A percentile compares a stretch with the other conserved stretches of the same genome.
These are phyloP conservation scores for Cyprinella venusta DNA, from an alignment of 2,797 vertebrate genomes.

Conservation along the genomic window DNA sequence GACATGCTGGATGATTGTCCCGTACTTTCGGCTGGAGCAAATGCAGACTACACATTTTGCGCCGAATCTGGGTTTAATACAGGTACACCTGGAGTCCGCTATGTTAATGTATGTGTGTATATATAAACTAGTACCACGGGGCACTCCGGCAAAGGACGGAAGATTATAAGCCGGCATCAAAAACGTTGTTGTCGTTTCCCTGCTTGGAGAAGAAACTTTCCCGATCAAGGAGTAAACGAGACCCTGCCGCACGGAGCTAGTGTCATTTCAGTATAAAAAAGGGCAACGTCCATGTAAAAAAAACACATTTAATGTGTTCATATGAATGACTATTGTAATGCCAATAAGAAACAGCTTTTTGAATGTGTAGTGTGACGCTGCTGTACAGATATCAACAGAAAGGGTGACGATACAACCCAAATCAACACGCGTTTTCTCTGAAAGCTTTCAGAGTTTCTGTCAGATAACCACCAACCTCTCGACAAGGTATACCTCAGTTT, in stretches of 20 bases:
- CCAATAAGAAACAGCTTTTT: constrained; percentile 93
- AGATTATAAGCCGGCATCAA: constrained; percentile 48
- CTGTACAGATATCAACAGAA: constrained; percentile 83
- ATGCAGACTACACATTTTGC: constrained; percentile 30
- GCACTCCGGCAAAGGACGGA: constrained; percentile 45
- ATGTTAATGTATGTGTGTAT: constrained; percentile 43
- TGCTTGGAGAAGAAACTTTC: constrained; percentile 64
- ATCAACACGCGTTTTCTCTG: constrained; percentile 51
- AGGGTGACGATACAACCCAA: constrained; percentile 64
- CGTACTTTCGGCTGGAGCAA: constrained; percentile 21
- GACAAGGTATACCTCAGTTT: constrained; percentile 97
- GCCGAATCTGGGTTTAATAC: constrained; percentile 36
- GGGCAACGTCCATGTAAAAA: constrained; percentile 55
- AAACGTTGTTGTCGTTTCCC: constrained; percentile 60
- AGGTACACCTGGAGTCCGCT: constrained; percentile 23
- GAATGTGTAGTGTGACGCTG: constrained; percentile 94
- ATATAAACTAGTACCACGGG: constrained; percentile 36
- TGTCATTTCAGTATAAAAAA: constrained; percentile 85
- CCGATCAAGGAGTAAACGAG: constrained; percentile 40
- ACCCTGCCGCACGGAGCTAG: constrained; percentile 70
- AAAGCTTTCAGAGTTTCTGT: constrained; percentile 82
- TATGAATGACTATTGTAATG: constrained; percentile 89
- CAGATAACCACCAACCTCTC: constrained; percentile 82
- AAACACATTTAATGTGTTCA: constrained; percentile 84
- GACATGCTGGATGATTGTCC: constrained; percentile 44